These are phyloP conservation scores for Salticus scenicus DNA, from an alignment of 2,888 invertebrate species.

Conservation along the genomic window DNA sequence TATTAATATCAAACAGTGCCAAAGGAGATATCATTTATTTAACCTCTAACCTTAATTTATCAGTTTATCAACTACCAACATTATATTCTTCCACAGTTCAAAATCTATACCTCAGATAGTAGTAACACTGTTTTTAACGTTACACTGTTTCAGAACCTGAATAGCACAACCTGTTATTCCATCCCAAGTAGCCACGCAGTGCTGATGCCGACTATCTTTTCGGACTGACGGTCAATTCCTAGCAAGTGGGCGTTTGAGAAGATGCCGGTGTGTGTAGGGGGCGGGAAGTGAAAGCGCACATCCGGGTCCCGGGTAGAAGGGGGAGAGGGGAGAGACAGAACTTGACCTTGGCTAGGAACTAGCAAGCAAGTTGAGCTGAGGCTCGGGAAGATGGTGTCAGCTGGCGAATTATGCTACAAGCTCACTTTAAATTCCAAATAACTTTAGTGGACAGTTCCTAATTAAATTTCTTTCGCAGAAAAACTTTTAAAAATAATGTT, in stretches of 20 bases:
- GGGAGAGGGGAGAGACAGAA: slow-evolving; percentile 10
- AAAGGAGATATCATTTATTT: too few relatives aligned
- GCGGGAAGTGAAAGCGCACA: slow-evolving; percentile 64
- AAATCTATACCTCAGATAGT: too few relatives aligned
- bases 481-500: too few relatives aligned
- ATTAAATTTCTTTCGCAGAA: too few relatives aligned
- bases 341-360: slow-evolving; percentile 65
- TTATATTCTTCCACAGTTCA: too few relatives aligned
- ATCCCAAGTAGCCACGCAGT: background rate
- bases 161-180: background rate
- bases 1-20: too few relatives aligned
- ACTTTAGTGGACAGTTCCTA: too few relatives aligned
- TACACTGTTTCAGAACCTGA: too few relatives aligned
- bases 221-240: background rate
- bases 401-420: slow-evolving; percentile 13
- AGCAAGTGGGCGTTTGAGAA: slow-evolving; percentile 23
- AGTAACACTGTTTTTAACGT: too few relatives aligned
- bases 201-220: background rate
- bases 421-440: too few relatives aligned
- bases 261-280: slow-evolving; percentile 6
- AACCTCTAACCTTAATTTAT: too few relatives aligned
- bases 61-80: too few relatives aligned
- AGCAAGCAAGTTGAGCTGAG: slow-evolving; percentile 1
- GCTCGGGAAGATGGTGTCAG: slow-evolving; percentile 30
- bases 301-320: slow-evolving; percentile 52